These are phyloP conservation scores for Hipparchia semele DNA, from an alignment of 2,888 invertebrate species.

Conservation along the genomic window DNA sequence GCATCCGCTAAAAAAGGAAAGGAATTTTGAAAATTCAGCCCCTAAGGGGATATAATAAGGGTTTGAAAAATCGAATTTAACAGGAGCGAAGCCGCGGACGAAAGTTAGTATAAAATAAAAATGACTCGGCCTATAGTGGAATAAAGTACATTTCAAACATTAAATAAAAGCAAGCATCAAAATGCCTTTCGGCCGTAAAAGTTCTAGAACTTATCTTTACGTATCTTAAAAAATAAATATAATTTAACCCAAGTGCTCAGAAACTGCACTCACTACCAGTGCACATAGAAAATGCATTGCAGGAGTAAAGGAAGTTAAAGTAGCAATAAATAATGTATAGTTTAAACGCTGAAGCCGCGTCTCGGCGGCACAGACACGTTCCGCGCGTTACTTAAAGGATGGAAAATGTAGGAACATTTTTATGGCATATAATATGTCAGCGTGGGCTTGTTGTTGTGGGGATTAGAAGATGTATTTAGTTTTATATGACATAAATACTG, in stretches of 20 bases:
- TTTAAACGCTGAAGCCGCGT: slow-evolving; percentile 30
- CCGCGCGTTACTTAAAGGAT: slow-evolving; percentile 16
- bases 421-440: slow-evolving; percentile 9
- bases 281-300: slow-evolving; percentile 11
- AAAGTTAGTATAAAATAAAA: too few species aligned
- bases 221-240: neutral
- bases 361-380: slow-evolving; percentile 30
- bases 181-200: neutral
- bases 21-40: too few species aligned
- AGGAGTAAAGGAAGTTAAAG: slow-evolving; percentile 17
- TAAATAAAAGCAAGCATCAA: too few species aligned
- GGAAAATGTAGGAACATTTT: slow-evolving; percentile 5
- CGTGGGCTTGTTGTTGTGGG: neutral
- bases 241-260: neutral
- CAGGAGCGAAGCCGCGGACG: too few species aligned
- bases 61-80: too few species aligned
- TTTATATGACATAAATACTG: too few species aligned
- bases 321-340: slow-evolving; percentile 30
- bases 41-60: too few species aligned
- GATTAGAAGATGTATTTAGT: slow-evolving; percentile 12
- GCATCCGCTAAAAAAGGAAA: too few species aligned
- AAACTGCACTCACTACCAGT: neutral
- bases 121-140: too few species aligned
- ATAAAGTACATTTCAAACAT: too few species aligned
- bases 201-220: neutral